These are phyloP conservation scores for Uropsilus gracilis DNA, from an alignment of 2,113 vertebrate species.

Conservation along the genomic window DNA sequence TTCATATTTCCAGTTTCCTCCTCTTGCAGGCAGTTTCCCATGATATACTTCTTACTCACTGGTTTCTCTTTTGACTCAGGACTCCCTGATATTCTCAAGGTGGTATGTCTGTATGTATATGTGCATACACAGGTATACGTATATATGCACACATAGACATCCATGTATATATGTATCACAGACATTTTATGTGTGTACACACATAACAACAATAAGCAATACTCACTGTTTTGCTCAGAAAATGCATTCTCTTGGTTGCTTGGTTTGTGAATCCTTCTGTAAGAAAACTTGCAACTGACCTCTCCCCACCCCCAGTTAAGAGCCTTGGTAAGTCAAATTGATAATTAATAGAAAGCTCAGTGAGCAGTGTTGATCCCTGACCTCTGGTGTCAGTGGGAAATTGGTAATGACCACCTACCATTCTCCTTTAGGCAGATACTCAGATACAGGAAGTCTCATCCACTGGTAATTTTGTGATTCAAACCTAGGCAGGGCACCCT, in stretches of 20 bases:
- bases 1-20: not conserved
- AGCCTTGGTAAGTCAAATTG: too few relatives aligned
- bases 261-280: not conserved
- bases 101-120: not conserved
- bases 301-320: not conserved
- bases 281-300: not conserved
- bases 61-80: not conserved
- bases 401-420: not conserved
- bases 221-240: not conserved
- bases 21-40: not conserved
- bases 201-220: too few relatives aligned
- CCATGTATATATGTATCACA: not conserved
- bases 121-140: too few relatives aligned
- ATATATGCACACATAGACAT: too few relatives aligned
- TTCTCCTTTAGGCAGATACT: not conserved
- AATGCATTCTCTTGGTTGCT: not conserved
- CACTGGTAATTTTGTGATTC: not conserved
- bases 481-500: not conserved
- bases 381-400: not conserved
- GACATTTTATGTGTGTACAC: too few relatives aligned
- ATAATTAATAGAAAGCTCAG: not conserved
- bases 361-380: too few relatives aligned
- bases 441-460: not conserved
- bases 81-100: not conserved
- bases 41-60: not conserved